A percentile compares a stretch with the other conserved stretches of the same genome.
phyloP scores from a whole-genome alignment of 2,113 vertebrate species.

The Aldabrachelys gigantea region DNA sequence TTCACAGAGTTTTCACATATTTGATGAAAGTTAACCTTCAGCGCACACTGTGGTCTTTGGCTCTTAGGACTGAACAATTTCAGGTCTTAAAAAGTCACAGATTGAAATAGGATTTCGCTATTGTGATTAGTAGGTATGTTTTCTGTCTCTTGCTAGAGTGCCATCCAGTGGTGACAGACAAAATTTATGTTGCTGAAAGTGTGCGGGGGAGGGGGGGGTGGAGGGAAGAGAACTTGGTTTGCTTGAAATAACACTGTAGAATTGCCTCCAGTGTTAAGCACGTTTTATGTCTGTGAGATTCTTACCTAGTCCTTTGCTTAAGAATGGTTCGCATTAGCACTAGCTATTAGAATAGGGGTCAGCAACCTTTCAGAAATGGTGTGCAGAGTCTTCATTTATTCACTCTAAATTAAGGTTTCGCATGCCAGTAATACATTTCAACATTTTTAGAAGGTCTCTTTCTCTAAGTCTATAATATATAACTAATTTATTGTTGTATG shows the following conservation, averaged over 20 bases:
- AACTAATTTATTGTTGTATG: too few species aligned
- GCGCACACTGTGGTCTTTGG: background rate
- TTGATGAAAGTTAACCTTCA: conserved; percentile 16
- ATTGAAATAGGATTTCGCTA: background rate
- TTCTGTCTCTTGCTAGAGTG: background rate
- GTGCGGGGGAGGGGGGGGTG: background rate
- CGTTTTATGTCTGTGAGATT: background rate
- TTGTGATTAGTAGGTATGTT: background rate
- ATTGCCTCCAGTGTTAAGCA: background rate
- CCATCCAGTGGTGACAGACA: background rate
- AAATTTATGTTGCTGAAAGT: background rate
- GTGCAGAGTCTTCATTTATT: too few species aligned
- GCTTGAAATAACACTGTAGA: background rate
- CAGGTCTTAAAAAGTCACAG: background rate
- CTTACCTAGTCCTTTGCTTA: background rate
- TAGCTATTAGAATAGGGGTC: fast-evolving
- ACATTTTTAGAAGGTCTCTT: too few species aligned
- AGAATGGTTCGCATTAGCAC: background rate
- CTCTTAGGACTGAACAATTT: background rate
- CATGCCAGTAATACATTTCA: too few species aligned
- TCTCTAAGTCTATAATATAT: too few species aligned
- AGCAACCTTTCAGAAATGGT: too few species aligned
- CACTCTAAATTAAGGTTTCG: too few species aligned
- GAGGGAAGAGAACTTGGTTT: background rate
- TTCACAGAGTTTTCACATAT: background rate